Conservation (phyloP, 1,140 invertebrate genomes). For the Harlomillsia oculata region DNA sequence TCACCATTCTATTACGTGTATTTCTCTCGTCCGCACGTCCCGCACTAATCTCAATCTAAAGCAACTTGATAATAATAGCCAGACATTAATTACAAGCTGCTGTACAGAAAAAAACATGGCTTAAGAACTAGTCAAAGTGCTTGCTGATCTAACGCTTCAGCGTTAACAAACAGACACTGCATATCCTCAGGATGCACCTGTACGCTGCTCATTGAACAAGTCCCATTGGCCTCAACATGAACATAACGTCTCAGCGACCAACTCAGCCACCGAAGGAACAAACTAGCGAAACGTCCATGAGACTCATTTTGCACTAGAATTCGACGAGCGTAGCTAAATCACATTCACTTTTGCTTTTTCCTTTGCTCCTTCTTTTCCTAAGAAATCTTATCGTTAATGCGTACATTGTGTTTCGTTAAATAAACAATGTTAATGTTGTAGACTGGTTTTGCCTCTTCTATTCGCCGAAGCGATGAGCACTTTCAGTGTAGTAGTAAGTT, state of each 20-base stretch:
- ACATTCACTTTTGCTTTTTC: too few relatives aligned
- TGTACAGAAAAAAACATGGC: too few relatives aligned
- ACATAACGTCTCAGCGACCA: too few relatives aligned
- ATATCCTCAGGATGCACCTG: too few relatives aligned
- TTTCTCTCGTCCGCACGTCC: background rate
- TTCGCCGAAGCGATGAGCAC: slow-evolving; percentile 2
- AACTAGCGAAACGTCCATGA: slow-evolving; percentile 20
- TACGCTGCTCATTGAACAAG: too few relatives aligned
- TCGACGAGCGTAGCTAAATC: slow-evolving; percentile 5
- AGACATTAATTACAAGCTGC: slow-evolving; percentile 15
- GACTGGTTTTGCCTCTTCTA: slow-evolving; percentile 17
- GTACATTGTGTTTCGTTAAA: slow-evolving; percentile 23
- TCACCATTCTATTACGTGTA: slow-evolving; percentile 2
- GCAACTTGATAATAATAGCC: slow-evolving; percentile 5
- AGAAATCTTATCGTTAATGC: slow-evolving; percentile 25
- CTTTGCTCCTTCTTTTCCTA: too few relatives aligned
- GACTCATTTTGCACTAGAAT: slow-evolving; percentile 23
- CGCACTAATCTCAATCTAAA: too few relatives aligned
- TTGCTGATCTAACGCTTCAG: too few relatives aligned
- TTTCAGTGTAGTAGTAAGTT: too few relatives aligned
- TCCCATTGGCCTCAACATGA: too few relatives aligned
- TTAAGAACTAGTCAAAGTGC: too few relatives aligned
- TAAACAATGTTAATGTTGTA: slow-evolving; percentile 23
- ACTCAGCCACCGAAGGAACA: slow-evolving; percentile 9
- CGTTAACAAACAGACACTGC: too few relatives aligned